phyloP scores from a whole-genome alignment of 2,113 vertebrate species.

The Bufo bufo region DNA sequence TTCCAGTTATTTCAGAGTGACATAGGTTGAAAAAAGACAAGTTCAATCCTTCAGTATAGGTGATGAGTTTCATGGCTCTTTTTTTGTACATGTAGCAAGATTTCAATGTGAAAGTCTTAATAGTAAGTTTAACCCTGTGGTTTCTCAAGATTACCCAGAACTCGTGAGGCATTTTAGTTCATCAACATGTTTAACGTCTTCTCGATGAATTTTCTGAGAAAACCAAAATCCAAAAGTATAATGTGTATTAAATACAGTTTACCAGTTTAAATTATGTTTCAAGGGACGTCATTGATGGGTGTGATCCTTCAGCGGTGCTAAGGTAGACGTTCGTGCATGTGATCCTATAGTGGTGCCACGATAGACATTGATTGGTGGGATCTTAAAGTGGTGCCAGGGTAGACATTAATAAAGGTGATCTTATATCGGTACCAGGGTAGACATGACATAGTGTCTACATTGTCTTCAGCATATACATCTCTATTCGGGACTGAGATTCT shows the following conservation, averaged over 20 bases:
- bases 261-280: neutral
- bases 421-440: neutral
- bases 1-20: too few relatives aligned
- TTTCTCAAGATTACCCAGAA: neutral
- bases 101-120: neutral
- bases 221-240: neutral
- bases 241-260: neutral
- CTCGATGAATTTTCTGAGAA: neutral
- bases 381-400: neutral
- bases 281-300: neutral
- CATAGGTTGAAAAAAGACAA: too few relatives aligned
- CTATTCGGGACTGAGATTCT: neutral
- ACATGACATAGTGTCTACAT: neutral
- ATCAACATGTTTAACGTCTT: neutral
- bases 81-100: neutral
- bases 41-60: too few relatives aligned
- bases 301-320: neutral
- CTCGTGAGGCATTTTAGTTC: neutral
- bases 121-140: neutral
- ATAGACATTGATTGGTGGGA: neutral
- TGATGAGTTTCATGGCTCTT: neutral
- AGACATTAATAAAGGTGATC: neutral
- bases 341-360: neutral
- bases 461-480: neutral
- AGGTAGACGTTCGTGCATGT: neutral